Evolutionary conservation across 2,888 invertebrate species (phyloP).

Genomic region (Cantharis flavilabris): DNA sequence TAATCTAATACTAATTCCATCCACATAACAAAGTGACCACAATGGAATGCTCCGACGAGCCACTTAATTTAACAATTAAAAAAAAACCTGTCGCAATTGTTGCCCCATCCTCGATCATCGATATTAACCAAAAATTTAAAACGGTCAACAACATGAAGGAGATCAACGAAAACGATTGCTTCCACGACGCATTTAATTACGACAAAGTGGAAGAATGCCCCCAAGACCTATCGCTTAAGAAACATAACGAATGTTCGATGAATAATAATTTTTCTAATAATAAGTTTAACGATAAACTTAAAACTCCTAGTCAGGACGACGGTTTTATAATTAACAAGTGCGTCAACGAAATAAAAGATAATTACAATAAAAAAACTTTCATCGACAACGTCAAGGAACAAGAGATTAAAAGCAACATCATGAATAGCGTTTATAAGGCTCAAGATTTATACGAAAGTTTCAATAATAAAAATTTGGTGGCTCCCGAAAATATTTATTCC

Average conservation of each 20-base stretch:
- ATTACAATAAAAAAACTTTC: constrained; percentile 53
- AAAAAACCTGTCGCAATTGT: constrained; percentile 62
- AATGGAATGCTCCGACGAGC: constrained; percentile 49
- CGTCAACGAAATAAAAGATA: constrained; percentile 50
- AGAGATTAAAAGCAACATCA: constrained; percentile 44
- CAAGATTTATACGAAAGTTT: constrained; percentile 44
- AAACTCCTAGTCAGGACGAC: constrained; percentile 13
- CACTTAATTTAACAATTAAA: constrained; percentile 57
- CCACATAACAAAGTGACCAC: background rate
- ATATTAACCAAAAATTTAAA: constrained; percentile 39
- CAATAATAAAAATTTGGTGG: constrained; percentile 40
- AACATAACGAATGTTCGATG: constrained; percentile 26
- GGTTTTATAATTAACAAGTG: constrained; percentile 27
- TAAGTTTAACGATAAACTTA: constrained; percentile 21
- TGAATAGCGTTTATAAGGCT: constrained; percentile 46
- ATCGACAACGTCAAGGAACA: constrained; percentile 43
- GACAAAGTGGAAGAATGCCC: constrained; percentile 51
- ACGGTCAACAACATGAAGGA: constrained; percentile 33
- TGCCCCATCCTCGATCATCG: constrained; percentile 54
- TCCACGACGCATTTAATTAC: constrained; percentile 26
- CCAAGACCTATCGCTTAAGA: constrained; percentile 52
- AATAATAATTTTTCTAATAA: constrained; percentile 12
- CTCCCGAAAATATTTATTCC: constrained; percentile 50
- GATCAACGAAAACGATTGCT: constrained; percentile 34
- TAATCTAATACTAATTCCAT: constrained; percentile 5